phyloP scores from a whole-genome alignment of 1,140 invertebrate species.

The Sesamia nonagrioides region DNA sequence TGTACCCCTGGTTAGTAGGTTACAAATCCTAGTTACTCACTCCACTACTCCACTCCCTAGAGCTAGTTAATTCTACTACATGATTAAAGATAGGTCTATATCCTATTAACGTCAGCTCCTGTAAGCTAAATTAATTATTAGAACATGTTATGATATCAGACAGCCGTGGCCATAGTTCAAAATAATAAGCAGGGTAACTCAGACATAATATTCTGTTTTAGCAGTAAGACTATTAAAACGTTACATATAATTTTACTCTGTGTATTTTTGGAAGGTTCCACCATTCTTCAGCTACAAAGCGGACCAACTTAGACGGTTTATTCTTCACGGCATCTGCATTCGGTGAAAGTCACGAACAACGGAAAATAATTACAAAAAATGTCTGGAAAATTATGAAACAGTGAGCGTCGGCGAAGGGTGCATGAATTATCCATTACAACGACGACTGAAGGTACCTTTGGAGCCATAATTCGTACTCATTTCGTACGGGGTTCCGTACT shows the following conservation, averaged over 20 bases:
- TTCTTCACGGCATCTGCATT: constrained; percentile 21
- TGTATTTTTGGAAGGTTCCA: background rate
- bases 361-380: constrained; percentile 81
- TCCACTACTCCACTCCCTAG: background rate
- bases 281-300: background rate
- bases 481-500: constrained; percentile 76
- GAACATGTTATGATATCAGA: background rate
- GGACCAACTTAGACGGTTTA: constrained; percentile 24
- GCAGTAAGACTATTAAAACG: background rate
- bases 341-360: constrained; percentile 70
- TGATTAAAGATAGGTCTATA: constrained; percentile 25
- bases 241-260: background rate
- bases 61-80: constrained; percentile 23
- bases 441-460: constrained; percentile 77
- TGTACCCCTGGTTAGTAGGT: background rate
- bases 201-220: constrained; percentile 12
- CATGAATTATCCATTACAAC: constrained; percentile 86
- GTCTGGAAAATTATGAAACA: constrained; percentile 78
- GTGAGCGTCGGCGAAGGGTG: constrained; percentile 68
- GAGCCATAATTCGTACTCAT: constrained; percentile 82
- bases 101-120: constrained; percentile 26
- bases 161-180: background rate
- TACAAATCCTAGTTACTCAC: constrained; percentile 9
- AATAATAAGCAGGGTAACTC: constrained; percentile 12
- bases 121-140: constrained; percentile 37